phyloP scores from a whole-genome alignment of 2,113 vertebrate species.

The Gadus chalcogrammus region DNA sequence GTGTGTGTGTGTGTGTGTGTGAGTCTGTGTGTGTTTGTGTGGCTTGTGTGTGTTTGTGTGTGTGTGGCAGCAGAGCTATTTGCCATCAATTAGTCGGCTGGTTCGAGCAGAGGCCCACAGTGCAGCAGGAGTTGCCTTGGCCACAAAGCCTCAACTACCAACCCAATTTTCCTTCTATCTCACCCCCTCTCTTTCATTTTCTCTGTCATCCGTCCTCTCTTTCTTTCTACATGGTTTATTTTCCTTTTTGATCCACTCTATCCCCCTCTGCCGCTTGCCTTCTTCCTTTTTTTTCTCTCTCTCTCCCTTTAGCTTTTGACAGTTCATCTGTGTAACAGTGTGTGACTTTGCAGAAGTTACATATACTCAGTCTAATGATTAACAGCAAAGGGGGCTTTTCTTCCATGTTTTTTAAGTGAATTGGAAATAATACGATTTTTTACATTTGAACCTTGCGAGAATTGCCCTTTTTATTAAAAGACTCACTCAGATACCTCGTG shows the following conservation, averaged over 20 bases:
- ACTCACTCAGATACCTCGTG: too few species aligned
- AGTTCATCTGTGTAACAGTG: too few species aligned
- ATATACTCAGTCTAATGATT: too few species aligned
- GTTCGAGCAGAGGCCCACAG: slow-evolving; percentile 56
- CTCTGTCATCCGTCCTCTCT: slow-evolving; percentile 1
- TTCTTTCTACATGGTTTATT: slow-evolving; percentile 1
- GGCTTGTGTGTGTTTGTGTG: slow-evolving; percentile 18
- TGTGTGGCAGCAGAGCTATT: slow-evolving; percentile 63
- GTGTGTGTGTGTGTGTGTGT: slow-evolving; percentile 35
- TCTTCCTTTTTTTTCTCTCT: slow-evolving; percentile 23
- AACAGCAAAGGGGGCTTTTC: too few species aligned
- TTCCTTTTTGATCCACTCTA: not conserved
- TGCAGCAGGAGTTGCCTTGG: slow-evolving; percentile 47
- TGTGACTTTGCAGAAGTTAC: too few species aligned
- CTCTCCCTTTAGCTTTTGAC: too few species aligned
- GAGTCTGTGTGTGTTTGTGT: too few species aligned
- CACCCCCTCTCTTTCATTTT: not conserved
- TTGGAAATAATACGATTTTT: too few species aligned
- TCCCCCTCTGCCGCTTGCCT: slow-evolving; percentile 21
- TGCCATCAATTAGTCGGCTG: slow-evolving; percentile 73
- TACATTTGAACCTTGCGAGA: too few species aligned
- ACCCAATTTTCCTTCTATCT: slow-evolving; percentile 28
- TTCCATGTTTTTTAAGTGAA: too few species aligned
- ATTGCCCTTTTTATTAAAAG: too few species aligned
- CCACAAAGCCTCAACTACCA: slow-evolving; percentile 48